Percentiles rank a stretch among this genome's conserved stretches.
Conservation (phyloP, 2,113 vertebrate genomes). For the Amblyopsis rosae region DNA sequence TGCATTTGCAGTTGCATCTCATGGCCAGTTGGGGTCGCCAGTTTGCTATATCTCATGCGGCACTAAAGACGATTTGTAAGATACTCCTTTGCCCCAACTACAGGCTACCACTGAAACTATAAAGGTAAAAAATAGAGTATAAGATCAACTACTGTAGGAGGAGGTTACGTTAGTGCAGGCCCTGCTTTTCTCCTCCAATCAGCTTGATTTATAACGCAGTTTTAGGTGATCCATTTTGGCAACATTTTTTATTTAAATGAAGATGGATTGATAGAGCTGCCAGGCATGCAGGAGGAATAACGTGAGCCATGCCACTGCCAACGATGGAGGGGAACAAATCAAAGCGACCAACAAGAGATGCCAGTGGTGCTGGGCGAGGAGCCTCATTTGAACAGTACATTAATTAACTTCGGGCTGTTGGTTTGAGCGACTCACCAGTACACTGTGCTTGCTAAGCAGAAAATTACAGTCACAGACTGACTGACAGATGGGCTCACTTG, state of each 20-base stretch:
- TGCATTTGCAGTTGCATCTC: too few relatives aligned
- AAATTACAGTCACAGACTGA: slow-evolving; percentile 47
- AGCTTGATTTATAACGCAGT: slow-evolving; percentile 25
- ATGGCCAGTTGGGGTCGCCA: too few relatives aligned
- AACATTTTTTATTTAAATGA: slow-evolving; percentile 9
- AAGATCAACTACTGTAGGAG: slow-evolving; percentile 33
- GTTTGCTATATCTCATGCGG: too few relatives aligned
- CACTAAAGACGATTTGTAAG: too few relatives aligned
- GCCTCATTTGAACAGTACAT: slow-evolving; percentile 58
- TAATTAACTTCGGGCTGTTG: slow-evolving; percentile 57
- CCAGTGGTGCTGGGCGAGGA: slow-evolving; percentile 32
- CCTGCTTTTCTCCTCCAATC: slow-evolving; percentile 21
- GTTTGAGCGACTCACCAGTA: slow-evolving; percentile 36
- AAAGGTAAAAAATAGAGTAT: too few relatives aligned
- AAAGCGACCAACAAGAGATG: slow-evolving; percentile 46
- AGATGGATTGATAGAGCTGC: slow-evolving; percentile 55
- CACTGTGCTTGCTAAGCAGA: slow-evolving; percentile 47
- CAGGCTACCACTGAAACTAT: too few relatives aligned
- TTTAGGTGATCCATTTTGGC: slow-evolving; percentile 52
- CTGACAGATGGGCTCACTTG: slow-evolving; percentile 47
- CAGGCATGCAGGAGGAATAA: slow-evolving; percentile 28
- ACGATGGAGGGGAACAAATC: slow-evolving; percentile 53
- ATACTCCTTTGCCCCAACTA: too few relatives aligned
- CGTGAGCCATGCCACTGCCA: slow-evolving; percentile 17
- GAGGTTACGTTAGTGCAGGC: background rate